Evolutionary conservation across 2,113 vertebrate species (phyloP).

Genomic region (Malaclemys terrapin): DNA sequence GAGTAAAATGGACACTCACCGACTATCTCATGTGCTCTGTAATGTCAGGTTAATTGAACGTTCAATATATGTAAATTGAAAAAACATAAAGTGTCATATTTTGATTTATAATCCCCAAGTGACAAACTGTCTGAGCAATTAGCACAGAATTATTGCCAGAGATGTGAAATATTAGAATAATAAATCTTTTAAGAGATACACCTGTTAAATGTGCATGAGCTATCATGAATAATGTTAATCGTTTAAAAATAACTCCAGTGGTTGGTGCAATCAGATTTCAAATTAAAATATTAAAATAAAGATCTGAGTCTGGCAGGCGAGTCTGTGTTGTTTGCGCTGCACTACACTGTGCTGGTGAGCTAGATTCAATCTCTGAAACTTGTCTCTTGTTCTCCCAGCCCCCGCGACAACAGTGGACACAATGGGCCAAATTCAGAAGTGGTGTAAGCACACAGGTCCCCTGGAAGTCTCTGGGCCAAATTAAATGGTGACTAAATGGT

Average conservation of each 20-base stretch:
- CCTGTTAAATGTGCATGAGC: constrained; percentile 52
- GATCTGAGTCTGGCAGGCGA: constrained; percentile 22
- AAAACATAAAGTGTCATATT: constrained; percentile 2
- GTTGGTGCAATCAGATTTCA: constrained; percentile 25
- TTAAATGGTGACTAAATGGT: neutral
- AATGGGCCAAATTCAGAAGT: neutral
- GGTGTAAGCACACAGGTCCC: neutral
- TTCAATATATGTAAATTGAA: constrained; percentile 36
- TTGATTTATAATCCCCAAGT: constrained; percentile 34
- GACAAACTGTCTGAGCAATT: constrained; percentile 63
- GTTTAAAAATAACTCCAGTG: constrained; percentile 57
- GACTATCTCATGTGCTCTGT: constrained; percentile 1
- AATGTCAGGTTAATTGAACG: constrained; percentile 57
- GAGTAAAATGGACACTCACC: constrained; percentile 46
- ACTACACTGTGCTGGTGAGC: neutral
- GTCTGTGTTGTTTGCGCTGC: neutral
- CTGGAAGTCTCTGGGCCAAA: neutral
- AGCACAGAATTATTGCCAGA: constrained; percentile 60
- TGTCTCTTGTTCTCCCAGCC: constrained; percentile 12
- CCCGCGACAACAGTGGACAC: neutral
- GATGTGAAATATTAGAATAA: constrained; percentile 45
- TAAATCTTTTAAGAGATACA: constrained; percentile 62
- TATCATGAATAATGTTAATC: constrained; percentile 36
- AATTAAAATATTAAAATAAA: neutral
- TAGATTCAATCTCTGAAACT: constrained; percentile 24